Conservation (phyloP, 2,113 vertebrate genomes). For the Callithrix jacchus region DNA sequence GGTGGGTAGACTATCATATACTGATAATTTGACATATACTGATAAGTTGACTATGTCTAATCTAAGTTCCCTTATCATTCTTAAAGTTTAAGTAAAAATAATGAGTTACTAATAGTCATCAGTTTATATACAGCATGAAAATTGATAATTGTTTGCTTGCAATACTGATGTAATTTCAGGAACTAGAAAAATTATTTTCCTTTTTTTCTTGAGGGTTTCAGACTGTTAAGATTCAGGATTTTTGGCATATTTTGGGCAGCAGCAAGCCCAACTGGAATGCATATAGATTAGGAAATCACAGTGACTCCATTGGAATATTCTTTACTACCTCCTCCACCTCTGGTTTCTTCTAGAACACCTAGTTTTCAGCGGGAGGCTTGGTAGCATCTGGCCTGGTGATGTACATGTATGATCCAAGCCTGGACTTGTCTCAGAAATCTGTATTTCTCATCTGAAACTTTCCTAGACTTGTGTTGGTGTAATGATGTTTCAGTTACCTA, state of each 20-base stretch:
- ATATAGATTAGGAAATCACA: background rate
- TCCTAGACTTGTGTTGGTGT: conserved; percentile 32
- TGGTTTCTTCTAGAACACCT: background rate
- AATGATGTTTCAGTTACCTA: background rate
- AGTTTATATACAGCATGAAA: conserved; percentile 24
- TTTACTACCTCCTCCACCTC: background rate
- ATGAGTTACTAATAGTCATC: background rate
- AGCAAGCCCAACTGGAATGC: background rate
- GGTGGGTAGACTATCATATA: background rate
- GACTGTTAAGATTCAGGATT: background rate
- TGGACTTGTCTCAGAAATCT: background rate
- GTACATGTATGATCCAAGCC: background rate
- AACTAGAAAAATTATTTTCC: background rate
- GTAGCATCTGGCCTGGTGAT: background rate
- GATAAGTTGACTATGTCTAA: background rate
- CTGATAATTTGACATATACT: background rate
- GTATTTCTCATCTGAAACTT: conserved; percentile 29
- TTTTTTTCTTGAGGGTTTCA: conserved; percentile 1
- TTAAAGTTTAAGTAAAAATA: conserved; percentile 32
- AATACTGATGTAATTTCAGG: background rate
- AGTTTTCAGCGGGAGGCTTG: background rate
- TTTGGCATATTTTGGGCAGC: background rate
- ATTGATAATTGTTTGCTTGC: conserved; percentile 23
- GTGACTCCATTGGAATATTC: background rate
- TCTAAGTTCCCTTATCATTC: background rate